phyloP scores from a whole-genome alignment of 1,140 invertebrate species.

The Macrotrachela quadricornifera region DNA sequence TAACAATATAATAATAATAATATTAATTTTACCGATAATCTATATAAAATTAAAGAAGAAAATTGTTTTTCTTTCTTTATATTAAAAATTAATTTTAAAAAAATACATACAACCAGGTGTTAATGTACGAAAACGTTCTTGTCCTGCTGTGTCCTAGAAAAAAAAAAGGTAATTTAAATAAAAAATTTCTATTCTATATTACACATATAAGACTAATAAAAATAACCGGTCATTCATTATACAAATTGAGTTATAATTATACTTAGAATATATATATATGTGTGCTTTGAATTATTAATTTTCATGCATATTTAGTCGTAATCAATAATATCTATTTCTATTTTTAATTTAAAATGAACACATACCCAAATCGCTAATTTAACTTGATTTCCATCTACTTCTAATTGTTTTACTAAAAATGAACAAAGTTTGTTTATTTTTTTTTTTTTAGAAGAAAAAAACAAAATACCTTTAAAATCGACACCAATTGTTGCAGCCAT shows the following conservation, averaged over 20 bases:
- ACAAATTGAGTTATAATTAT: too few relatives aligned
- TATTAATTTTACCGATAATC: too few relatives aligned
- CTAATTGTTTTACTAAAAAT: conserved; percentile 40
- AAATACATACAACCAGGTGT: conserved; percentile 42
- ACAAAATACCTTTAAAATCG: conserved; percentile 9
- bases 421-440: conserved; percentile 1
- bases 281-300: too few relatives aligned
- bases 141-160: conserved; percentile 76
- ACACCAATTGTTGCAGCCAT: conserved; percentile 69
- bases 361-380: conserved; percentile 59
- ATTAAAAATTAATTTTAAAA: too few relatives aligned
- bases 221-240: too few relatives aligned
- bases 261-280: too few relatives aligned
- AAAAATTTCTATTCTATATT: background rate
- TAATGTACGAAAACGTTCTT: conserved; percentile 80
- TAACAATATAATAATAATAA: too few relatives aligned
- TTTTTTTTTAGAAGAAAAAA: background rate
- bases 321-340: too few relatives aligned
- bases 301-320: too few relatives aligned
- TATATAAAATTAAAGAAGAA: too few relatives aligned
- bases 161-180: background rate
- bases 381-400: conserved; percentile 66
- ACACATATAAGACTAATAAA: too few relatives aligned
- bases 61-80: too few relatives aligned
- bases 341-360: background rate